Conservation (phyloP, 2,888 invertebrate genomes). For the Conchocele bisecta region DNA sequence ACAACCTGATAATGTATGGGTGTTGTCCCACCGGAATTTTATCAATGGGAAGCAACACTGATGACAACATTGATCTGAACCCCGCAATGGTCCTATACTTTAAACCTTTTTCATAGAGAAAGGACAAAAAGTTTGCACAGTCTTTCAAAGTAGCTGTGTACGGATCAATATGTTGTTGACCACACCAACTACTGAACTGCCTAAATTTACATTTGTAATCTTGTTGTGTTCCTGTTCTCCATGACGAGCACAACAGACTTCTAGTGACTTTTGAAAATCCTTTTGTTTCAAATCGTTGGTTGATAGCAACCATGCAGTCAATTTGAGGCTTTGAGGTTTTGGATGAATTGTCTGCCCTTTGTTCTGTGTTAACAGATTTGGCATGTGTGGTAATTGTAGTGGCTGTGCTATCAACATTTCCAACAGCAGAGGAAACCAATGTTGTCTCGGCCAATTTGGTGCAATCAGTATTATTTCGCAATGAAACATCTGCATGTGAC, state of each 20-base stretch:
- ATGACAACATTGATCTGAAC: conserved; percentile 29
- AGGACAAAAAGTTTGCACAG: conserved; percentile 31
- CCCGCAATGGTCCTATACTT: conserved; percentile 5
- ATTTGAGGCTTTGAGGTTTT: conserved; percentile 25
- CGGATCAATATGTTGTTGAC: conserved; percentile 41
- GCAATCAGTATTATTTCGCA: conserved; percentile 55
- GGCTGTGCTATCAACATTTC: conserved; percentile 16
- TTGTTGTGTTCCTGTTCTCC: conserved; percentile 45
- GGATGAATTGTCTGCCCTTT: conserved; percentile 40
- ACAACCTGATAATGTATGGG: conserved; percentile 17
- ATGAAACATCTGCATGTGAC: conserved; percentile 29
- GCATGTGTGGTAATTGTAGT: conserved; percentile 1
- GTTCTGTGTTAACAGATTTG: conserved; percentile 31
- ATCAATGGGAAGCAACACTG: conserved; percentile 8
- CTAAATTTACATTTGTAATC: conserved; percentile 40
- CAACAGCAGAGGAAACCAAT: conserved; percentile 16
- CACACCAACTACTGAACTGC: conserved; percentile 53
- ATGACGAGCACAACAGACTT: conserved; percentile 37
- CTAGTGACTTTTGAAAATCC: conserved; percentile 45
- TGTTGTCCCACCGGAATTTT: conserved; percentile 14
- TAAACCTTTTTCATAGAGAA: conserved; percentile 9
- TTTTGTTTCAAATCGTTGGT: conserved; percentile 30
- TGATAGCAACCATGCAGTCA: conserved; percentile 53
- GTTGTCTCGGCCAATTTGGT: too few relatives aligned
- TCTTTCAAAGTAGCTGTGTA: conserved; percentile 31